These are phyloP conservation scores for Ditylenchus weischeri DNA, from an alignment of 2,888 invertebrate species.

Conservation along the genomic window DNA sequence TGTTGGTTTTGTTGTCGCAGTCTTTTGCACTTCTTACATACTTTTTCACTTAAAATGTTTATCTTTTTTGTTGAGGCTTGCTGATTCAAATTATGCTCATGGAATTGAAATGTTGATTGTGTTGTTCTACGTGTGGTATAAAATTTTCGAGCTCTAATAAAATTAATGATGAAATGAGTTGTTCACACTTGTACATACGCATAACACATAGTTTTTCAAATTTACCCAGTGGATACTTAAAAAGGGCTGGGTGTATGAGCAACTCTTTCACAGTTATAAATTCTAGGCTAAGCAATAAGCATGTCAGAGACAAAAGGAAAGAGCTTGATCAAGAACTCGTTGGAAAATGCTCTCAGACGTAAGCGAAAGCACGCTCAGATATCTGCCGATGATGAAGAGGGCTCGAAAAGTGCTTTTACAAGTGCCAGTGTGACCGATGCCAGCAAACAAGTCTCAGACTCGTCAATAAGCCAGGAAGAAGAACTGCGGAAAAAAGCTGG, in stretches of 20 bases:
- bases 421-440: neutral
- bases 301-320: slow-evolving; percentile 3
- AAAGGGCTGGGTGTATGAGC: too few relatives aligned
- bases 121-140: neutral
- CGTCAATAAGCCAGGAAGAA: slow-evolving; percentile 9
- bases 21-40: too few relatives aligned
- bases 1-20: too few relatives aligned
- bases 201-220: too few relatives aligned
- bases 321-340: slow-evolving; percentile 7
- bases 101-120: too few relatives aligned
- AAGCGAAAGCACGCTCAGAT: slow-evolving; percentile 7
- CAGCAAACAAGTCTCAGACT: neutral
- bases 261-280: too few relatives aligned
- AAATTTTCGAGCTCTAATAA: neutral
- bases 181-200: too few relatives aligned
- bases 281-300: neutral
- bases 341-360: slow-evolving; percentile 15
- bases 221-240: too few relatives aligned
- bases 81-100: too few relatives aligned
- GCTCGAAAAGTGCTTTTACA: neutral
- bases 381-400: neutral
- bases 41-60: too few relatives aligned
- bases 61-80: too few relatives aligned
- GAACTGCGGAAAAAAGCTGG: slow-evolving; percentile 30
- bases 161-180: too few relatives aligned